Evolutionary conservation across 2,888 invertebrate species (phyloP).

Genomic region (Seladonia tumulorum): DNA sequence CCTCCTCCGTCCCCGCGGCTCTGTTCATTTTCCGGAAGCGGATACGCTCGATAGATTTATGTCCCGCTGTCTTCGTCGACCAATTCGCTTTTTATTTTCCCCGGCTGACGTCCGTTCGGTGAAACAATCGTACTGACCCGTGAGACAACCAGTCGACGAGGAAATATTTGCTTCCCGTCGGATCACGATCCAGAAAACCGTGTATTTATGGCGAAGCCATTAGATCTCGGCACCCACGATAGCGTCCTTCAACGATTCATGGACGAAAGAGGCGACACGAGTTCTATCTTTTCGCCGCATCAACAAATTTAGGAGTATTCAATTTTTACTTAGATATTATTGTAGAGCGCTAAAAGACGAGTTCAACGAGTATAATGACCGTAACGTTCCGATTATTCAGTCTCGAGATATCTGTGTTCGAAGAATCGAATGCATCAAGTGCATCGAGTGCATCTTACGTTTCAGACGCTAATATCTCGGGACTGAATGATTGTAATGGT

Average conservation of each 20-base stretch:
- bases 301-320: neutral
- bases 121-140: slow-evolving; percentile 2
- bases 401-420: neutral
- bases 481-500: neutral
- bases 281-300: neutral
- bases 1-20: neutral
- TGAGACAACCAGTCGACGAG: neutral
- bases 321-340: neutral
- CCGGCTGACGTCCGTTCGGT: neutral
- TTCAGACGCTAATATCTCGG: neutral
- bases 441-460: neutral
- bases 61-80: neutral
- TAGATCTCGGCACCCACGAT: neutral
- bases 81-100: neutral
- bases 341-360: neutral
- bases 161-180: slow-evolving; percentile 10
- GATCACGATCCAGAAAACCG: slow-evolving; percentile 7
- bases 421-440: neutral
- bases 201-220: neutral
- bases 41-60: neutral
- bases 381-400: neutral
- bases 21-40: neutral
- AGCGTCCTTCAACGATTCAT: neutral
- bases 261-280: neutral
- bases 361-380: neutral